phyloP scores from a whole-genome alignment of 2,888 invertebrate genomes.

The Crepidodera aurea region DNA sequence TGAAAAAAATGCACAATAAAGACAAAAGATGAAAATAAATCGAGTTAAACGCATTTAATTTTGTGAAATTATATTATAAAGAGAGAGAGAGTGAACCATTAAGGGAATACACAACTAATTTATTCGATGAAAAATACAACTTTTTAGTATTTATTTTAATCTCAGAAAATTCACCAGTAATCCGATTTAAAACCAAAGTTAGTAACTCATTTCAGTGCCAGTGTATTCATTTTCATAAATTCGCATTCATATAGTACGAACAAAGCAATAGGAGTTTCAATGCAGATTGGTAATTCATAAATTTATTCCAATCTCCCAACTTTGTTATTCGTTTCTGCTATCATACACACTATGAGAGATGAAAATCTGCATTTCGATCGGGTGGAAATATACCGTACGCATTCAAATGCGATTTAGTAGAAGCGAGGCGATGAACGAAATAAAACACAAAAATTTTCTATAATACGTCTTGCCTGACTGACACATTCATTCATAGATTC shows the following conservation, averaged over 20 bases:
- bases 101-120: too few species aligned
- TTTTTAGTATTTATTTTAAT: too few species aligned
- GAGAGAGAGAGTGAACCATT: too few species aligned
- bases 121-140: too few species aligned
- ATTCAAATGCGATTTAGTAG: neutral
- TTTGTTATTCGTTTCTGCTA: constrained; percentile 31
- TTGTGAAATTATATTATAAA: too few species aligned
- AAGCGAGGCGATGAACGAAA: neutral
- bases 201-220: constrained; percentile 18
- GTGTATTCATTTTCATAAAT: constrained; percentile 21
- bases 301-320: constrained; percentile 27
- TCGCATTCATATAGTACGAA: constrained; percentile 21
- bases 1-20: too few species aligned
- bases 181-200: constrained; percentile 7
- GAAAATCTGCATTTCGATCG: constrained; percentile 25
- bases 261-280: constrained; percentile 21
- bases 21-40: too few species aligned
- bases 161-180: neutral
- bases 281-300: constrained; percentile 29
- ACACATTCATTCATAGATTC: too few species aligned
- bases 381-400: neutral
- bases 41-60: too few species aligned
- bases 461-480: too few species aligned
- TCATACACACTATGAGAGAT: constrained; percentile 20
- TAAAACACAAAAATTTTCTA: too few species aligned